A percentile compares a stretch with the other conserved stretches of the same genome.
Conservation (phyloP, 2,888 invertebrate genomes). For the Papilio demoleus region DNA sequence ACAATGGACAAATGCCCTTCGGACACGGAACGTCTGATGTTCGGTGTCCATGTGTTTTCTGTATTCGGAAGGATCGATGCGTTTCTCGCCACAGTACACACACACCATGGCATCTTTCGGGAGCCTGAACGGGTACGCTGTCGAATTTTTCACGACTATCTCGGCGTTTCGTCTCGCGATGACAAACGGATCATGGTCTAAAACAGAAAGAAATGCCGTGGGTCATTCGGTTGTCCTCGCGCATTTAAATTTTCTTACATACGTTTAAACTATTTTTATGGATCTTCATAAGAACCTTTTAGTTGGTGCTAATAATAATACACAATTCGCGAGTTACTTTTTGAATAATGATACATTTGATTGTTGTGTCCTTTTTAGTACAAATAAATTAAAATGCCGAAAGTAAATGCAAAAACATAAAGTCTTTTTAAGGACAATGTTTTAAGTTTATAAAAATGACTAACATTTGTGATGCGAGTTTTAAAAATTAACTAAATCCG, state of each 20-base stretch:
- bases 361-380: neutral
- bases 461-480: neutral
- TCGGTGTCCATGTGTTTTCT: slow-evolving; percentile 70
- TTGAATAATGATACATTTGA: neutral
- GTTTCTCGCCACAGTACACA: slow-evolving; percentile 73
- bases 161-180: slow-evolving; percentile 77
- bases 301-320: too few species aligned
- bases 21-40: slow-evolving; percentile 63
- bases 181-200: slow-evolving; percentile 70
- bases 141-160: slow-evolving; percentile 72
- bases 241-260: slow-evolving; percentile 27
- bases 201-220: slow-evolving; percentile 79
- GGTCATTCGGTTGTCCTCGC: slow-evolving; percentile 62
- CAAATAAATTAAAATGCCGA: neutral
- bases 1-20: slow-evolving; percentile 68
- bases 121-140: slow-evolving; percentile 77
- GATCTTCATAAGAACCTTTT: too few species aligned
- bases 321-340: too few species aligned
- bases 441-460: neutral
- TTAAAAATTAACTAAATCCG: slow-evolving; percentile 56
- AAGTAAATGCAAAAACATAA: neutral
- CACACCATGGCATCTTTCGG: slow-evolving; percentile 73
- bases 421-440: neutral
- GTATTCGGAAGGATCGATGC: slow-evolving; percentile 62
- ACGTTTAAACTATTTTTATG: neutral